phyloP scores from a whole-genome alignment of 2,797 vertebrate genomes.

The Coccyzus lansbergi region DNA sequence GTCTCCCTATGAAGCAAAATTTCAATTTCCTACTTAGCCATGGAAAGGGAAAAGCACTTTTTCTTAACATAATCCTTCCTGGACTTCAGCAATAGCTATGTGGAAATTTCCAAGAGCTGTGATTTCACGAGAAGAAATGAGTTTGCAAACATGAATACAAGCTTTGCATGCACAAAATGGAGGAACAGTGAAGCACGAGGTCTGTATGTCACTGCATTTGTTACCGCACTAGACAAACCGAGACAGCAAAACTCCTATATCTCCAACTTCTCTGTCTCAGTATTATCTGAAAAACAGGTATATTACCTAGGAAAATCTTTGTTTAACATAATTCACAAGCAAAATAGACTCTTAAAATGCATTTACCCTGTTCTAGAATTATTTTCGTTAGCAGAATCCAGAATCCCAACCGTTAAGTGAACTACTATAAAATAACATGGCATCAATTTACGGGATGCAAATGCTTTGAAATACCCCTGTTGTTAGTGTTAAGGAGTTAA shows the following conservation, averaged over 20 bases:
- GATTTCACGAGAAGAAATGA: conserved; percentile 46
- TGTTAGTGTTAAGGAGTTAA: background rate
- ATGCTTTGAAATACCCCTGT: background rate
- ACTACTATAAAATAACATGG: background rate
- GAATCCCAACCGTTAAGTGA: background rate
- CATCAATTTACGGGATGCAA: background rate
- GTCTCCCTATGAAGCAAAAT: conserved; percentile 65
- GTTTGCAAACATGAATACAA: conserved; percentile 41
- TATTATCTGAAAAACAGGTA: background rate
- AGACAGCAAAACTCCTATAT: background rate
- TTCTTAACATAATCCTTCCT: conserved; percentile 31
- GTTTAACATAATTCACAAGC: background rate
- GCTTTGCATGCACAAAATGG: conserved; percentile 52
- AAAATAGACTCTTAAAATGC: background rate
- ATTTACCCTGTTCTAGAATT: background rate
- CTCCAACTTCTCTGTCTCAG: background rate
- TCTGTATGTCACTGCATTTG: background rate
- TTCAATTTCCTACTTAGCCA: conserved; percentile 69
- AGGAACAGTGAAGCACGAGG: conserved; percentile 33
- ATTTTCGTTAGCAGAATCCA: background rate
- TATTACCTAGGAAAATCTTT: background rate
- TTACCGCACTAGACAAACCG: background rate
- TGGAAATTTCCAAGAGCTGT: conserved; percentile 16
- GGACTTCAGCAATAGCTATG: conserved; percentile 45
- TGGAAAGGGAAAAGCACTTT: conserved; percentile 23